Conservation (phyloP, 2,797 vertebrate species). For the Chelidonichthys spinosus region DNA sequence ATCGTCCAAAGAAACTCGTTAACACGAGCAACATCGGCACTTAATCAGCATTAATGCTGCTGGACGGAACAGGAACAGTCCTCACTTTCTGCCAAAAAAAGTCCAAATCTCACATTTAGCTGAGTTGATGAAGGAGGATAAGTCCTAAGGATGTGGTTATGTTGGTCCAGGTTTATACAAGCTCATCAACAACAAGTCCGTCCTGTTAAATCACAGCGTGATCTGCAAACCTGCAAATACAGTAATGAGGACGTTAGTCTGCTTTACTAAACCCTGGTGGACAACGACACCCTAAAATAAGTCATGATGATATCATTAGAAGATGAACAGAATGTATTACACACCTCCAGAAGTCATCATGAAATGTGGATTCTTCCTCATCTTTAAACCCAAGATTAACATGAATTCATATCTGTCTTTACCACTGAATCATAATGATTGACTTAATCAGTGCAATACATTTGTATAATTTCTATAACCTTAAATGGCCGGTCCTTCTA, state of each 20-base stretch:
- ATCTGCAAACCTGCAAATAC: background rate
- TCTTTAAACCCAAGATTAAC: too few species aligned
- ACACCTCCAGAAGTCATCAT: too few species aligned
- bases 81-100: background rate
- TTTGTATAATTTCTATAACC: background rate
- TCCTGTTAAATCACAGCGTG: background rate
- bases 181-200: background rate
- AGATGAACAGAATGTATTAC: too few species aligned
- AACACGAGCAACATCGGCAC: background rate
- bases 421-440: background rate
- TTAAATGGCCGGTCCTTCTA: background rate
- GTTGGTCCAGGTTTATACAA: background rate
- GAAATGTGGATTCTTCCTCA: too few species aligned
- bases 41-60: conserved; percentile 3
- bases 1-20: background rate
- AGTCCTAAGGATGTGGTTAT: too few species aligned
- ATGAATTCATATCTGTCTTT: background rate
- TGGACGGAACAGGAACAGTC: background rate
- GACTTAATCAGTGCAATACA: too few species aligned
- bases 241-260: too few species aligned
- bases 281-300: too few species aligned
- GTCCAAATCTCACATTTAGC: background rate
- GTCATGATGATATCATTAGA: too few species aligned
- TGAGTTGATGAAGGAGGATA: conserved; percentile 5
- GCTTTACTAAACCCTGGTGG: too few species aligned